Evolutionary conservation across 1,140 invertebrate genomes (phyloP).

Genomic region (Drosophila prosaltans): DNA sequence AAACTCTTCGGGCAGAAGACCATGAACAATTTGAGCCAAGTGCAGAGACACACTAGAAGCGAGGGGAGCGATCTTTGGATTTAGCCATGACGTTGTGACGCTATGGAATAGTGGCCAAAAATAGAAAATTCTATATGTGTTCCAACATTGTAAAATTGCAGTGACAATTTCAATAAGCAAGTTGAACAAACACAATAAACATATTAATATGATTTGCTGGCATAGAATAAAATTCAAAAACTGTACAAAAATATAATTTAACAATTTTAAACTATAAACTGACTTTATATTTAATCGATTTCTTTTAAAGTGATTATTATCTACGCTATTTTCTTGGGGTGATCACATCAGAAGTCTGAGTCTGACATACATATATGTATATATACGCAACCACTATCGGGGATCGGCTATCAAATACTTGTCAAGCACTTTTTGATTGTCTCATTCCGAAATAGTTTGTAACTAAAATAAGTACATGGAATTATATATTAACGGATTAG

Average conservation of each 20-base stretch:
- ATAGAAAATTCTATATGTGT: neutral
- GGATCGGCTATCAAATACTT: conserved; percentile 33
- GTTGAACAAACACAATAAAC: too few species aligned
- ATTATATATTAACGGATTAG: neutral
- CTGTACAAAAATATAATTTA: too few species aligned
- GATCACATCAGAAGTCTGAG: neutral
- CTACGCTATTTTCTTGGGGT: neutral
- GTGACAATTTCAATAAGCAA: too few species aligned
- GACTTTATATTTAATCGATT: neutral
- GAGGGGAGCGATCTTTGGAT: conserved; percentile 28
- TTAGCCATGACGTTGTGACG: conserved; percentile 29
- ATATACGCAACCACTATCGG: conserved; percentile 37
- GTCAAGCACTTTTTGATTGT: conserved; percentile 22
- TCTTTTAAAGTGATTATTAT: neutral
- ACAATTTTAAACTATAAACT: too few species aligned
- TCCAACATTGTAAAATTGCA: neutral
- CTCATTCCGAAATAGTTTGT: neutral
- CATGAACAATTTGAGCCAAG: conserved; percentile 54
- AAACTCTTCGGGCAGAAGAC: conserved; percentile 21
- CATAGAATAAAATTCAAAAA: too few species aligned
- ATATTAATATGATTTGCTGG: too few species aligned
- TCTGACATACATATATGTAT: too few species aligned
- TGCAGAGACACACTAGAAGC: conserved; percentile 23
- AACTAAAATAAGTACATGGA: neutral
- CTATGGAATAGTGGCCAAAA: conserved; percentile 19